Evolutionary conservation across 2,113 vertebrate species (phyloP), one percentile per base, ranked within the genome.

Genomic region (Caranx ignobilis): DNA sequence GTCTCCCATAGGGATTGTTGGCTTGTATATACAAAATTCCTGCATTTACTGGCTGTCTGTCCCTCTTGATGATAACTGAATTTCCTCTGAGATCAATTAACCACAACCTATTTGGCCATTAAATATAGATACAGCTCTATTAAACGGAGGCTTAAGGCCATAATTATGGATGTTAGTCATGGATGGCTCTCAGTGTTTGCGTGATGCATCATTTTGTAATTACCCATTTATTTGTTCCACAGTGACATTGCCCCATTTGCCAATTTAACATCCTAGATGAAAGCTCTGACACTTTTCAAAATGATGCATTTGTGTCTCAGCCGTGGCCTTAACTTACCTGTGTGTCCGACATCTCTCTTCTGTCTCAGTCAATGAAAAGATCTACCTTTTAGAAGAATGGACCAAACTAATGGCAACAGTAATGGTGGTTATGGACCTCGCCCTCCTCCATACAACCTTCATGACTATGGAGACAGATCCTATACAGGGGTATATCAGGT

Each of bases 121-220:
- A 88, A 92, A 87, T 69, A 84, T 80, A 87, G 86, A 88, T 85
- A 73, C 63, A 83, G 65, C 41, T 71, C 79, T 52, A 74, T 82
- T 83, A 88, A 76, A 82, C 68, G 61, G 47, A 60, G 78, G 32
- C 84, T 89, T 70, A 75, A 47, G 86, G 86, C 68, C 69, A 65
- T 89, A 79, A 88, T 86, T 89, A 87, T 76, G 66, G 70, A 87
- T 79, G 84, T 83, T 81, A 77, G 88, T 83, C 81, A 84, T 72
- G 78, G 75, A 62, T 64, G 61, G 75, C 72, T 87, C 35, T 78
- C 13, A 16, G 64, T 79, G 66, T 80, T 89, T 83, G 82, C 56
- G 80, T 65, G 66, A 91, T 88, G 87, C 84, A 83, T 91, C 86
- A 76, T 82, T 90, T 89, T 41, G 11, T 89, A 89, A 92, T 82